A percentile compares a stretch with the other conserved stretches of the same genome.
Evolutionary conservation across 1,140 invertebrate species (phyloP).

Genomic region (Diploscapter pachys): DNA sequence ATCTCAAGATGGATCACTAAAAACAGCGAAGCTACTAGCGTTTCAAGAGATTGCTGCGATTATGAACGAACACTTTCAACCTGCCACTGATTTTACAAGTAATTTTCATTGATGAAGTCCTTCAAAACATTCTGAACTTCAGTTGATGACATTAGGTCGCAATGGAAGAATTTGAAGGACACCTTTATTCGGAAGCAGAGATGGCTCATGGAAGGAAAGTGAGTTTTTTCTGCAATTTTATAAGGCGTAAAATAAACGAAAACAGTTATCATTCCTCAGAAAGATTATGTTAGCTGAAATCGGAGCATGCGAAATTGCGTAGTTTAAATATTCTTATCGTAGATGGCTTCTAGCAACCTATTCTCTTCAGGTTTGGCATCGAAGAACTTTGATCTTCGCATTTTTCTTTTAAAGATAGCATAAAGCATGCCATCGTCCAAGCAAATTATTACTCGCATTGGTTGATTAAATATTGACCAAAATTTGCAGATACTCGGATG

Average conservation of each 20-base stretch:
- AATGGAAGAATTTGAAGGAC: conserved; percentile 38
- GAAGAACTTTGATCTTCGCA: no score
- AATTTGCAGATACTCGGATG: conserved; percentile 16
- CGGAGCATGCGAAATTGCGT: no score
- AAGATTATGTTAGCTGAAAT: no score
- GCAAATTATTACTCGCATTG: no score
- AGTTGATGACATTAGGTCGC: conserved; percentile 28
- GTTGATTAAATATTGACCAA: no score
- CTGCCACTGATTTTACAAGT: conserved; percentile 13
- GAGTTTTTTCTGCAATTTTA: background rate
- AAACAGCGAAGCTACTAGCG: background rate
- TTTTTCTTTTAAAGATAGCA: no score
- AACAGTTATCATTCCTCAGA: no score
- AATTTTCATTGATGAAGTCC: background rate
- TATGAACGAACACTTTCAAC: conserved; percentile 10
- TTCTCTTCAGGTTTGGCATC: no score
- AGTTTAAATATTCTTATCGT: no score
- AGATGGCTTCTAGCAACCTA: no score
- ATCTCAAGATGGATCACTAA: background rate
- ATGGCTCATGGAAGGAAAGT: conserved; percentile 35
- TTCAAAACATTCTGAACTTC: background rate
- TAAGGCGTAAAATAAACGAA: no score
- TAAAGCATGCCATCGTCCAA: no score
- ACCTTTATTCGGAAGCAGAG: conserved; percentile 31
- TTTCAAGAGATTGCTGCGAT: conserved; percentile 5